Percentiles rank a stretch among this genome's conserved stretches.
These are phyloP conservation scores for Peromyscus nudipes DNA, from an alignment of 2,797 vertebrate species.

Conservation along the genomic window DNA sequence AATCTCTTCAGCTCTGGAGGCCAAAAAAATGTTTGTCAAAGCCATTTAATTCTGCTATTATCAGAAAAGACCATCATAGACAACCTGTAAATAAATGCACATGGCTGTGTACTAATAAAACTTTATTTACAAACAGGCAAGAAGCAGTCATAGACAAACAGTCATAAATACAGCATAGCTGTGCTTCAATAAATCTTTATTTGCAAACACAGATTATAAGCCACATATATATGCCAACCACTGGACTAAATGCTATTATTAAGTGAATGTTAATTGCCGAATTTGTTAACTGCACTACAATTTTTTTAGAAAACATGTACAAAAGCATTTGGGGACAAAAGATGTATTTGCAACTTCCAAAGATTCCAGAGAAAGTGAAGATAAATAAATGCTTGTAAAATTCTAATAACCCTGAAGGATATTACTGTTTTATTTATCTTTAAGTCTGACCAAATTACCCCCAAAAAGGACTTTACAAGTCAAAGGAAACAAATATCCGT, in stretches of 20 bases:
- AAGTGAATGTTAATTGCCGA: not conserved
- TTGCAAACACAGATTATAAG: not conserved
- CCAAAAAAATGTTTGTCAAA: not conserved
- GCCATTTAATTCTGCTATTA: not conserved
- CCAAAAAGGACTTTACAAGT: not conserved
- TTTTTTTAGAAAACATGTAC: constrained; percentile 7
- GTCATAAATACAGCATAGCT: not conserved
- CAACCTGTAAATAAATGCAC: not conserved
- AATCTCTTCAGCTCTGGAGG: not conserved
- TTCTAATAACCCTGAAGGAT: not conserved
- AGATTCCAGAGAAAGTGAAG: not conserved
- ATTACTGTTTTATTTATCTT: not conserved
- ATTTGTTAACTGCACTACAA: not conserved
- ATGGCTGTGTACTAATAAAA: not conserved
- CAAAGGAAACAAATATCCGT: not conserved
- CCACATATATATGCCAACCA: not conserved
- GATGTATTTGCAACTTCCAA: not conserved
- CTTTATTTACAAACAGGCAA: not conserved
- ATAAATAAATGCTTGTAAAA: not conserved
- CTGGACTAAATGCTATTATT: not conserved
- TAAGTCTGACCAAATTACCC: not conserved
- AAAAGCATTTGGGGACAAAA: not conserved
- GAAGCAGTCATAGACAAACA: not conserved
- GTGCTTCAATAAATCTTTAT: constrained; percentile 16
- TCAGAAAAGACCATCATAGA: not conserved